Evolutionary conservation across 2,797 vertebrate species (phyloP).

Genomic region (Fratercula arctica): DNA sequence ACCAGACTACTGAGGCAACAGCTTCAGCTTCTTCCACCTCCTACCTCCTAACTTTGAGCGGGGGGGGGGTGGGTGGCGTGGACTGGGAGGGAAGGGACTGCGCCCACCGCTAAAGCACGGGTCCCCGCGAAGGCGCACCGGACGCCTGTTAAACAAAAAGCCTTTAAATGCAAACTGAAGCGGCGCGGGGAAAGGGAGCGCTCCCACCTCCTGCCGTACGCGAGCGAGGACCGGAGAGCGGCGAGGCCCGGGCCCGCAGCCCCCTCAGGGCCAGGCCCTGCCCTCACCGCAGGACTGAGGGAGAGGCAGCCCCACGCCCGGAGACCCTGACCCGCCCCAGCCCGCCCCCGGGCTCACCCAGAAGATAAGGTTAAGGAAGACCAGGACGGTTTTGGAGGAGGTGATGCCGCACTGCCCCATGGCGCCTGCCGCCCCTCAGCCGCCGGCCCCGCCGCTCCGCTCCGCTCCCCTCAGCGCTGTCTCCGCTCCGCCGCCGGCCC

Average conservation of each 20-base stretch:
- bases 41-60: rapidly evolving
- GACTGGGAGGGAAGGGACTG: neutral
- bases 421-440: neutral
- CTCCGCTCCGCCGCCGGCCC: neutral
- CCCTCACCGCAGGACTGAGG: too few relatives aligned
- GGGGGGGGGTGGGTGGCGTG: too few relatives aligned
- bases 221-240: neutral
- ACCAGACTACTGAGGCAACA: neutral
- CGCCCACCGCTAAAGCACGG: neutral
- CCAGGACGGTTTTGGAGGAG: slow-evolving; percentile 97
- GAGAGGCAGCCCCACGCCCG: neutral
- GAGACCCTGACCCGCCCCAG: neutral
- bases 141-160: neutral
- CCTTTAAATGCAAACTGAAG: neutral
- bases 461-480: neutral
- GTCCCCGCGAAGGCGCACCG: too few relatives aligned
- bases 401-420: slow-evolving; percentile 98
- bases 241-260: neutral
- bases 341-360: slow-evolving; percentile 84
- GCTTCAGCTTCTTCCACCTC: neutral
- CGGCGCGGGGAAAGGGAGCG: rapidly evolving
- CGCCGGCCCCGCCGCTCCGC: slow-evolving; percentile 3
- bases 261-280: neutral
- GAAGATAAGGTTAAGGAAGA: slow-evolving; percentile 97
- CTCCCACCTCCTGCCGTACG: neutral